phyloP scores from a whole-genome alignment of 2,113 vertebrate species.

The Epinephelus cyanopodus region DNA sequence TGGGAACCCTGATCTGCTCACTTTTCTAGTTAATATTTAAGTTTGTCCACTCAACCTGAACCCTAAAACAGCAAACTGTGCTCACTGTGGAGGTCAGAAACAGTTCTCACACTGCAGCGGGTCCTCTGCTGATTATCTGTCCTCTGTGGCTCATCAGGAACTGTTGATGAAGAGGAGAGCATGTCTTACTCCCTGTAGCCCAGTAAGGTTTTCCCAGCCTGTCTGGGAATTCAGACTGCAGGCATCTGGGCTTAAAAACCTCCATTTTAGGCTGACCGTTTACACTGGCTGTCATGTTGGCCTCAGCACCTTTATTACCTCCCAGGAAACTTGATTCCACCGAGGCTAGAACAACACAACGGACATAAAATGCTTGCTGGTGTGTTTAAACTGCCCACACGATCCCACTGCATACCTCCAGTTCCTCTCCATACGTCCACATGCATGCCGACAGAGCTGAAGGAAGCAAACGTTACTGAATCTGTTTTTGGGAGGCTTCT shows the following conservation, averaged over 20 bases:
- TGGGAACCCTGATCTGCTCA: too few relatives aligned
- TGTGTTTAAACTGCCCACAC: neutral
- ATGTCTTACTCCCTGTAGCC: neutral
- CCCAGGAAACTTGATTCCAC: constrained; percentile 22
- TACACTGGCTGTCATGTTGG: constrained; percentile 19
- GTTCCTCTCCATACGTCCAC: neutral
- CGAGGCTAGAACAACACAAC: constrained; percentile 23
- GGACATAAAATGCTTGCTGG: neutral
- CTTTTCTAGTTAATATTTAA: too few relatives aligned
- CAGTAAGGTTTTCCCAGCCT: neutral
- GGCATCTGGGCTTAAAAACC: neutral
- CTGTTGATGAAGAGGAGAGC: neutral
- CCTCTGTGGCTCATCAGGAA: neutral
- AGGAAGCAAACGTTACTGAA: neutral
- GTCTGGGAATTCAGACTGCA: constrained; percentile 7
- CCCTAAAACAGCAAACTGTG: too few relatives aligned
- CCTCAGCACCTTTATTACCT: constrained; percentile 33
- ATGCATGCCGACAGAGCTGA: neutral
- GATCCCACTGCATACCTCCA: neutral
- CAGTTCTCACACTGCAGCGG: neutral
- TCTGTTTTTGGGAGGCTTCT: neutral
- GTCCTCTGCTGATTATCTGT: neutral
- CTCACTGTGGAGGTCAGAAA: neutral
- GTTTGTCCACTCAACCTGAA: too few relatives aligned
- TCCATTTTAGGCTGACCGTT: constrained; percentile 28